phyloP scores from a whole-genome alignment of 2,113 vertebrate genomes.

The Motacilla tschutschensis region DNA sequence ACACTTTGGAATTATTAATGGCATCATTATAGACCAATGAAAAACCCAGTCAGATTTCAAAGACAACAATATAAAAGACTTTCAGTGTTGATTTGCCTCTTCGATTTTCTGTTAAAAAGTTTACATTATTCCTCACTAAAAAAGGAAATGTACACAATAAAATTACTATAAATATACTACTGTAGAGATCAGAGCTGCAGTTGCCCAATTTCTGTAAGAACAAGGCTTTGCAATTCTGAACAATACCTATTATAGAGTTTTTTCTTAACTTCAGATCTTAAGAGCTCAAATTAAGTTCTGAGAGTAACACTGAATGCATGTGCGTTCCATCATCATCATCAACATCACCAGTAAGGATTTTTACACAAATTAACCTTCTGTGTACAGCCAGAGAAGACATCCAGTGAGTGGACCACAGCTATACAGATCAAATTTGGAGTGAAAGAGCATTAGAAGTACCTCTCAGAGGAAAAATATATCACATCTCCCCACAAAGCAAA shows the following conservation, averaged over 20 bases:
- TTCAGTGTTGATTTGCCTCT: neutral
- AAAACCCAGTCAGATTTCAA: neutral
- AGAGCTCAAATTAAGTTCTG: neutral
- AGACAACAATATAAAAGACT: neutral
- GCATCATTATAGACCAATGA: neutral
- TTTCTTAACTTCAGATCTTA: neutral
- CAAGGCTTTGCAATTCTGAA: neutral
- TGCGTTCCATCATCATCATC: neutral
- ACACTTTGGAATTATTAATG: neutral
- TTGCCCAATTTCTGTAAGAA: neutral
- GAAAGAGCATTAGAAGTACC: neutral
- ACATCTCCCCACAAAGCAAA: neutral
- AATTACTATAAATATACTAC: neutral
- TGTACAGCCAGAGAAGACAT: neutral
- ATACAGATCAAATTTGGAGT: neutral
- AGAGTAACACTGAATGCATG: neutral
- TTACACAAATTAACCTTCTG: neutral
- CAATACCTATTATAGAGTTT: neutral
- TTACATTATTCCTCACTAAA: neutral
- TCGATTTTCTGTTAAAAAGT: neutral
- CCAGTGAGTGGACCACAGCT: neutral
- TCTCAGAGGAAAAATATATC: neutral
- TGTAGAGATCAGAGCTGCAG: neutral
- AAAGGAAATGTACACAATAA: neutral
- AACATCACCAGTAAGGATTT: neutral